These are phyloP conservation scores for Aleiodes testaceus DNA, from an alignment of 2,888 invertebrate genomes.

Conservation along the genomic window DNA sequence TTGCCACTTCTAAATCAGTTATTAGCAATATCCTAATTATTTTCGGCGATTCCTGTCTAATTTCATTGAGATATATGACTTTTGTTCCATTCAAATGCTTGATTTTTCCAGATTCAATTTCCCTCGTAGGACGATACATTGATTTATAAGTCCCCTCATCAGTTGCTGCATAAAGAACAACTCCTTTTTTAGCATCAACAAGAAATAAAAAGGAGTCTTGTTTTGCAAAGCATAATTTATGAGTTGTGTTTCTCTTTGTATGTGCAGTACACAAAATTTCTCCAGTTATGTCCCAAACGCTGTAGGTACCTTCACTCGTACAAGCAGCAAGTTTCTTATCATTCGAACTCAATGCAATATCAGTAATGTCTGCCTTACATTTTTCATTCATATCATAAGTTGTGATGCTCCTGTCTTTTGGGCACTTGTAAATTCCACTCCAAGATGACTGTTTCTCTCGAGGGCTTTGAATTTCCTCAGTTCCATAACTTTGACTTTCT, in stretches of 20 bases:
- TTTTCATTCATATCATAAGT: slow-evolving; percentile 57
- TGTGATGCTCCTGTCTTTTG: slow-evolving; percentile 60
- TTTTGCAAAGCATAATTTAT: slow-evolving; percentile 55
- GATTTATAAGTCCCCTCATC: slow-evolving; percentile 23
- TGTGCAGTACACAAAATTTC: slow-evolving; percentile 42
- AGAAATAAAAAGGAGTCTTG: slow-evolving; percentile 58
- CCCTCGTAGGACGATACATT: slow-evolving; percentile 57
- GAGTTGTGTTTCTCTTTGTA: slow-evolving; percentile 43
- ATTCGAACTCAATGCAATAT: slow-evolving; percentile 46
- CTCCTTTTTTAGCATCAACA: slow-evolving; percentile 61
- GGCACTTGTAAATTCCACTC: slow-evolving; percentile 56
- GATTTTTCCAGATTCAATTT: no score
- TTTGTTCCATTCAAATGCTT: slow-evolving; percentile 50
- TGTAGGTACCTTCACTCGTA: slow-evolving; percentile 59
- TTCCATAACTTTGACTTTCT: not conserved
- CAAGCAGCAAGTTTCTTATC: slow-evolving; percentile 63
- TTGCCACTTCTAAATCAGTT: slow-evolving; percentile 58
- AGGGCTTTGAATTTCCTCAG: slow-evolving; percentile 56
- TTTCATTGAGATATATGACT: slow-evolving; percentile 60
- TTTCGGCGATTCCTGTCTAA: slow-evolving; percentile 50
- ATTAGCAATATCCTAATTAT: slow-evolving; percentile 64
- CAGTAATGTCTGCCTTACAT: slow-evolving; percentile 60
- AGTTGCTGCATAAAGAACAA: slow-evolving; percentile 52
- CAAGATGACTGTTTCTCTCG: slow-evolving; percentile 64
- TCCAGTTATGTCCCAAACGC: slow-evolving; percentile 64